These are phyloP conservation scores for Tetrapedia diversipes DNA, from an alignment of 2,888 invertebrate species.

Conservation along the genomic window DNA sequence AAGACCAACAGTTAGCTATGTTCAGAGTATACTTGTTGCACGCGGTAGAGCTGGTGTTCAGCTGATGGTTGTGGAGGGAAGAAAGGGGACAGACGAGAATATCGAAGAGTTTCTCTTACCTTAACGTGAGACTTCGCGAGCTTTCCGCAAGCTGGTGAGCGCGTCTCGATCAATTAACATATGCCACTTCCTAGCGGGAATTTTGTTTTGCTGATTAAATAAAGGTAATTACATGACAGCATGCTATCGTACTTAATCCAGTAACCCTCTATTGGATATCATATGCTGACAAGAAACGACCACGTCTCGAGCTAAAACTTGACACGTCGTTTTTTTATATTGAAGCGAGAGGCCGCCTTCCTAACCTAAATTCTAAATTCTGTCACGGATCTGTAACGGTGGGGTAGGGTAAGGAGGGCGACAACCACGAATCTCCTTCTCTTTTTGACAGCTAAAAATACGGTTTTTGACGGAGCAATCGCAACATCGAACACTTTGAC, in stretches of 20 bases:
- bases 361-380: conserved; percentile 66
- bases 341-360: conserved; percentile 35
- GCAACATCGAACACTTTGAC: conserved; percentile 39
- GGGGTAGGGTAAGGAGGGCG: conserved; percentile 26
- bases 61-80: conserved; percentile 39
- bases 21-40: conserved; percentile 67
- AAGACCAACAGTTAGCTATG: conserved; percentile 28
- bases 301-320: conserved; percentile 23
- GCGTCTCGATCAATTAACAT: conserved; percentile 62
- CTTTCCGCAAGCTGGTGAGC: conserved; percentile 61
- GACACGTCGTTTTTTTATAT: conserved; percentile 33
- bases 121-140: conserved; percentile 57
- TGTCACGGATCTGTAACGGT: conserved; percentile 39
- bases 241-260: conserved; percentile 2
- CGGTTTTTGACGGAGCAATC: conserved; percentile 56
- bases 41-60: conserved; percentile 47
- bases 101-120: conserved; percentile 50
- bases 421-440: conserved; percentile 32
- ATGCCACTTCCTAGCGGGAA: conserved; percentile 64
- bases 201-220: conserved; percentile 50
- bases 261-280: conserved; percentile 5
- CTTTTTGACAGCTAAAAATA: conserved; percentile 69
- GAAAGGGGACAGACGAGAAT: conserved; percentile 43
- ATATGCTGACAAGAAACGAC: conserved; percentile 15
- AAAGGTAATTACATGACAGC: conserved; percentile 55